Percentiles rank a stretch among this genome's conserved stretches.
phyloP scores from a whole-genome alignment of 2,888 invertebrate genomes.

The Ecliptopera silaceata region DNA sequence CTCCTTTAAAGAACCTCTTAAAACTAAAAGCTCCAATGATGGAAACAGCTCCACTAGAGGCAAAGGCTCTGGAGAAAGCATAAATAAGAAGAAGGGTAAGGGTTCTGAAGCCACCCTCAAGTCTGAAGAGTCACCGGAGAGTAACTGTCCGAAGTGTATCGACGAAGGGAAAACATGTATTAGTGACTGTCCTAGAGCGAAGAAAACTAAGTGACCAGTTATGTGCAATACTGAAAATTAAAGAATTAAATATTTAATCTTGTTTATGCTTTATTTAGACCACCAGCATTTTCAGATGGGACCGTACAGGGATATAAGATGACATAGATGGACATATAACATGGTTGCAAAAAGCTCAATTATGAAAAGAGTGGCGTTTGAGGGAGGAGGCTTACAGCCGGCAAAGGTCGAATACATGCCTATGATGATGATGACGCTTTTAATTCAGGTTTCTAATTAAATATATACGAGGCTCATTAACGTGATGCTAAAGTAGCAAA shows the following conservation, averaged over 20 bases:
- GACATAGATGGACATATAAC: too few species aligned
- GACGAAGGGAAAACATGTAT: conserved; percentile 52
- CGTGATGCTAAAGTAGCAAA: too few species aligned
- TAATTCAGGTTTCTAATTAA: too few species aligned
- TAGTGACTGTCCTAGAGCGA: conserved; percentile 48
- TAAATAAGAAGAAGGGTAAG: neutral
- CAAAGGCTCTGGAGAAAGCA: conserved; percentile 1
- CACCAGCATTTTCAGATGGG: too few species aligned
- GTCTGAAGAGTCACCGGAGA: neutral
- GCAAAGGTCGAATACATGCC: too few species aligned
- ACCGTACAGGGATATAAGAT: too few species aligned
- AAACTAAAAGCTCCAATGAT: neutral
- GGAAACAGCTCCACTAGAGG: neutral
- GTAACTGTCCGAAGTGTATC: conserved; percentile 51
- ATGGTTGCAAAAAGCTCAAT: too few species aligned
- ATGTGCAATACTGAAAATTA: neutral
- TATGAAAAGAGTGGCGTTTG: too few species aligned
- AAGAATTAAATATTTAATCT: neutral
- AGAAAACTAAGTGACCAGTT: conserved; percentile 21
- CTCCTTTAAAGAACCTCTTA: conserved; percentile 9
- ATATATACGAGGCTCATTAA: too few species aligned
- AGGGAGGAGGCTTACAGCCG: too few species aligned
- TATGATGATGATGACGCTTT: too few species aligned
- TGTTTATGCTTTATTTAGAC: neutral
- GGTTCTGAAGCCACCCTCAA: neutral